Conservation (phyloP, 2,797 vertebrate genomes). For the Lepidocolaptes lacrymiger region DNA sequence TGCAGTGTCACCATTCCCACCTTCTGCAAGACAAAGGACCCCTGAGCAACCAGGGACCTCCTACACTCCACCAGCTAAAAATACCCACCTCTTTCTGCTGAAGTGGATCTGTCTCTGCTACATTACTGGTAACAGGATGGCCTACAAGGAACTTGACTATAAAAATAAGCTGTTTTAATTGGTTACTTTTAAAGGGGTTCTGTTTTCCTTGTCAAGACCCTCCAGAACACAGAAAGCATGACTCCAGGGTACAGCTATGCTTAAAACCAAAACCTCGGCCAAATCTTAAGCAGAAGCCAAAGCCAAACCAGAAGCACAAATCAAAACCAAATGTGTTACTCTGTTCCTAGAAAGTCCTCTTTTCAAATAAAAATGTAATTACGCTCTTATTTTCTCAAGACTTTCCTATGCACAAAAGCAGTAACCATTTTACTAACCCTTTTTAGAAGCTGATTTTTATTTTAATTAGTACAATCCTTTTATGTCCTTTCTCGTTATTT, state of each 20-base stretch:
- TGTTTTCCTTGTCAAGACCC: background rate
- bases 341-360: constrained; percentile 50
- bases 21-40: background rate
- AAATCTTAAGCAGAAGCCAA: background rate
- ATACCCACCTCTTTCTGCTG: background rate
- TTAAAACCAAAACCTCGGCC: constrained; percentile 23
- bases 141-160: background rate
- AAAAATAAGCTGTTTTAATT: background rate
- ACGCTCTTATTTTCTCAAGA: background rate
- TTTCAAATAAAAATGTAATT: constrained; percentile 1
- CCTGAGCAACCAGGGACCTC: background rate
- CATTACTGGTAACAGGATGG: background rate
- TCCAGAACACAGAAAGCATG: background rate
- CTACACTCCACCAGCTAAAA: background rate
- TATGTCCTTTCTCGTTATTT: background rate
- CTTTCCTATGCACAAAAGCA: background rate
- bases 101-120: background rate
- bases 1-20: background rate
- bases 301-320: constrained; percentile 34
- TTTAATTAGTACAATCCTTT: constrained; percentile 2
- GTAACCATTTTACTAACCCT: background rate
- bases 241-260: background rate
- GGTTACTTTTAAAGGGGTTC: background rate
- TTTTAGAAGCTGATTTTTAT: constrained; percentile 27
- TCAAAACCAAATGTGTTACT: constrained; percentile 28